These are phyloP conservation scores for Gambusia yucatana DNA, from an alignment of 2,797 vertebrate species.

Conservation along the genomic window DNA sequence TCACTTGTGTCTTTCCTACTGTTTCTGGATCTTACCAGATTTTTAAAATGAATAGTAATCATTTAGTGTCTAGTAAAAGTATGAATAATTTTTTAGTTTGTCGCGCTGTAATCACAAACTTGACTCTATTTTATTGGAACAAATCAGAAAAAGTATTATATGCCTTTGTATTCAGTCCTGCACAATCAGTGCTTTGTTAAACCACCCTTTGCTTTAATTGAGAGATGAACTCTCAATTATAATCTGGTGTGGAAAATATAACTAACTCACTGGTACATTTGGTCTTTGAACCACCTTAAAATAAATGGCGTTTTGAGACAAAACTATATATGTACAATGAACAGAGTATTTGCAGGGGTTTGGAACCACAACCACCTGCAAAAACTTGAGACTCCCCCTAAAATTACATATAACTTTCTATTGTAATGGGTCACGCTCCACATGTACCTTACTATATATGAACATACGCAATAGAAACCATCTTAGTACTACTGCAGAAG, in stretches of 20 bases:
- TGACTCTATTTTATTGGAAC: not conserved
- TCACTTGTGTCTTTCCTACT: conserved; percentile 20
- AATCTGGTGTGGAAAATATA: not conserved
- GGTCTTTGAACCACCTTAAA: not conserved
- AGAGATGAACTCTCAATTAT: not conserved
- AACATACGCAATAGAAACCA: not conserved
- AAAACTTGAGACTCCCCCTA: not conserved
- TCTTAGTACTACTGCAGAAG: not conserved
- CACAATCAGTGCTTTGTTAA: not conserved
- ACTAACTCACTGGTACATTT: not conserved
- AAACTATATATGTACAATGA: not conserved
- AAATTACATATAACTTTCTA: not conserved
- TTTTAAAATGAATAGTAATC: not conserved
- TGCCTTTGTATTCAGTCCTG: not conserved
- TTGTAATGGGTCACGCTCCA: not conserved
- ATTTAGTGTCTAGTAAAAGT: not conserved
- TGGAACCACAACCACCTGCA: too few species aligned
- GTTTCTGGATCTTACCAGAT: not conserved
- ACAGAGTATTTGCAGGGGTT: not conserved
- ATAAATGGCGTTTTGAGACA: not conserved
- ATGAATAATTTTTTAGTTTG: not conserved
- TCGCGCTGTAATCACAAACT: not conserved
- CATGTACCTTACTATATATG: not conserved
- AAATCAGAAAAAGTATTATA: not conserved
- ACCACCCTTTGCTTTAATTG: not conserved